Percentiles rank a stretch among this genome's conserved stretches.
Evolutionary conservation across 2,113 vertebrate species (phyloP).

Genomic region (Takifugu flavidus): DNA sequence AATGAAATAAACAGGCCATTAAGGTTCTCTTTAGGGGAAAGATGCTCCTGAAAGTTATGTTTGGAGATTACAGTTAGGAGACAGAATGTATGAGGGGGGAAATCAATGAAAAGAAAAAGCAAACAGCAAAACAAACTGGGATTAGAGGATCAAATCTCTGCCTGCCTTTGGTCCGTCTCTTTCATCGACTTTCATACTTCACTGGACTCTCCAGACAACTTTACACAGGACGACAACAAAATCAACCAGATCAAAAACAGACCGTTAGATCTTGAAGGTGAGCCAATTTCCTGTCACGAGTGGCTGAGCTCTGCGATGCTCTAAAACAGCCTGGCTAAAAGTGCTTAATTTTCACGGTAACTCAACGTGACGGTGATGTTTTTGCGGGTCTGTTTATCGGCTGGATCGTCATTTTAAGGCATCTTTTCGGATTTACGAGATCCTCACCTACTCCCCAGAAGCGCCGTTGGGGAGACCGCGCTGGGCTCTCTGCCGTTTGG

Average conservation of each 20-base stretch:
- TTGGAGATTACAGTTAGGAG: conserved; percentile 47
- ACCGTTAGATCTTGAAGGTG: conserved; percentile 8
- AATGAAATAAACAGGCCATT: conserved; percentile 84
- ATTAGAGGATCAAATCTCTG: conserved; percentile 46
- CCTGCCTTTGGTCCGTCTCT: conserved; percentile 91
- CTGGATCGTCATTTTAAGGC: conserved; percentile 62
- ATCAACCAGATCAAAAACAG: conserved; percentile 2
- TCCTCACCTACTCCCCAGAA: not conserved
- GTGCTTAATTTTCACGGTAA: conserved; percentile 50
- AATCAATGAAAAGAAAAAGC: conserved; percentile 27
- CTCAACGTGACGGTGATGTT: conserved; percentile 32
- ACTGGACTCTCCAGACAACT: conserved; percentile 38
- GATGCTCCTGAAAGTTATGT: conserved; percentile 61
- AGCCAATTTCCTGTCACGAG: conserved; percentile 27
- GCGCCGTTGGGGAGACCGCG: not conserved
- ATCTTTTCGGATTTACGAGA: conserved; percentile 47
- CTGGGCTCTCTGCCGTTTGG: not conserved
- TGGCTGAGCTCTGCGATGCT: conserved; percentile 38
- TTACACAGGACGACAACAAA: conserved; percentile 28
- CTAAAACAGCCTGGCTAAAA: conserved; percentile 46
- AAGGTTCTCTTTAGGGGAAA: conserved; percentile 79
- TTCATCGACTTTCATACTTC: conserved; percentile 40
- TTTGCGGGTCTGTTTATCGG: conserved; percentile 10
- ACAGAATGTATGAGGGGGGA: conserved; percentile 40
- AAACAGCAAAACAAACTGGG: conserved; percentile 10